These are phyloP conservation scores for Gymnorhina tibicen DNA, from an alignment of 2,113 vertebrate species.

Conservation along the genomic window DNA sequence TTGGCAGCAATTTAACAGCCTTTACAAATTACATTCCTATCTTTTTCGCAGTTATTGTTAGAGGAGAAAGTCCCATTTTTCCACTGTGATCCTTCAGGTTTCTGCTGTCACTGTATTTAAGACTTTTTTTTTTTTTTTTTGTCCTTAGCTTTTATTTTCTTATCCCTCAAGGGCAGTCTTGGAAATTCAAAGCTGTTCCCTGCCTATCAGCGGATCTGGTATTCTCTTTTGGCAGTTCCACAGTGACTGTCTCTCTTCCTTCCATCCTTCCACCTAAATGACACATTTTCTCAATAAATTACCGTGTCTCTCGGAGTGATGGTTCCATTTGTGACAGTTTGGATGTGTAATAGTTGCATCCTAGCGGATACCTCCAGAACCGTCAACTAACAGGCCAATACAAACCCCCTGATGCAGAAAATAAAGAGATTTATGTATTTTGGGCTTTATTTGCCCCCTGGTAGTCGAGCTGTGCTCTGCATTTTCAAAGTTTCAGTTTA, in stretches of 20 bases:
- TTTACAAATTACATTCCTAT: slow-evolving; percentile 45
- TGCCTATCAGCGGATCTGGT: not conserved
- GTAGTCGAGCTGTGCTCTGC: not conserved
- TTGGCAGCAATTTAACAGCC: slow-evolving; percentile 42
- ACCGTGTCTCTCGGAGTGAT: slow-evolving; percentile 42
- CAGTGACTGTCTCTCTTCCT: slow-evolving; percentile 2
- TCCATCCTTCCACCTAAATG: slow-evolving; percentile 37
- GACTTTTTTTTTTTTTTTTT: not conserved
- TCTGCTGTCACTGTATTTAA: slow-evolving; percentile 17
- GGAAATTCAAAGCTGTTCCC: not conserved
- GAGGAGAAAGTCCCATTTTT: slow-evolving; percentile 11
- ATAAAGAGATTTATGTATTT: slow-evolving; percentile 12
- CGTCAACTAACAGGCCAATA: not conserved
- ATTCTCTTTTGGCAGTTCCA: slow-evolving; percentile 15
- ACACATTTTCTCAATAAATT: slow-evolving; percentile 65
- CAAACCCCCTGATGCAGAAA: slow-evolving; percentile 29
- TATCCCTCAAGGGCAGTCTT: slow-evolving; percentile 56
- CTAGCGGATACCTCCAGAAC: not conserved
- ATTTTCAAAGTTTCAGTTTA: not conserved
- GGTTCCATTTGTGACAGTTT: slow-evolving; percentile 40
- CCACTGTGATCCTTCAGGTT: slow-evolving; percentile 21
- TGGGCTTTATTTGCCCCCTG: too few species aligned
- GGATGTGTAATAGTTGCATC: slow-evolving; percentile 27
- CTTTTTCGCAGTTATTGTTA: not conserved
- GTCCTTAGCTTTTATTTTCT: slow-evolving; percentile 38